phyloP scores from a whole-genome alignment of 2,888 invertebrate species.

The Leptopilina syphax region DNA sequence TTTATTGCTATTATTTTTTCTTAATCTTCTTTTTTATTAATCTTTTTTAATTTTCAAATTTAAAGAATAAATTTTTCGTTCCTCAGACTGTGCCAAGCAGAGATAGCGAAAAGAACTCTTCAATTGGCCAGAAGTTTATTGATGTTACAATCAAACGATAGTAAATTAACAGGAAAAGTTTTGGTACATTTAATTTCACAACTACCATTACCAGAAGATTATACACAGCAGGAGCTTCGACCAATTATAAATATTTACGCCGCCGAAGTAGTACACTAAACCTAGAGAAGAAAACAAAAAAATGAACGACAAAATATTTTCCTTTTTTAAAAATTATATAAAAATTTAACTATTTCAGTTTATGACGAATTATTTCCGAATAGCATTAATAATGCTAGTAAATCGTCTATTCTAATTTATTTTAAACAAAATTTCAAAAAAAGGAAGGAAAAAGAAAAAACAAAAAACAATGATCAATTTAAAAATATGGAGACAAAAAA shows the following conservation, averaged over 20 bases:
- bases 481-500: not conserved
- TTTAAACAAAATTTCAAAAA: not conserved
- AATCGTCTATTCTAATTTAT: not conserved
- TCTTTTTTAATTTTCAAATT: not conserved
- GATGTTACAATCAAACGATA: slow-evolving; percentile 70
- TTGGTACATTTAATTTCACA: slow-evolving; percentile 78
- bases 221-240: slow-evolving; percentile 78
- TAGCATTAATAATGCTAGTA: slow-evolving; percentile 19
- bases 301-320: not conserved
- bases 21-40: not conserved
- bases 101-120: slow-evolving; percentile 80
- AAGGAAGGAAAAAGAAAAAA: not conserved
- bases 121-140: slow-evolving; percentile 77
- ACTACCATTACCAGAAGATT: slow-evolving; percentile 81
- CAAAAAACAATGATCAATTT: not conserved
- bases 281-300: not conserved
- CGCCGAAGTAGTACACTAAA: slow-evolving; percentile 9
- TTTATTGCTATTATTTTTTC: too few relatives aligned
- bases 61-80: not conserved
- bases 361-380: not conserved
- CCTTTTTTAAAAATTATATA: not conserved
- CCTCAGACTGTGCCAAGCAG: slow-evolving; percentile 79
- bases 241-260: slow-evolving; percentile 61
- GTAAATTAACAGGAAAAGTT: slow-evolving; percentile 64
- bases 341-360: not conserved